Conservation (phyloP, 1,140 invertebrate species). For the Pogonognathellus flavescens region DNA sequence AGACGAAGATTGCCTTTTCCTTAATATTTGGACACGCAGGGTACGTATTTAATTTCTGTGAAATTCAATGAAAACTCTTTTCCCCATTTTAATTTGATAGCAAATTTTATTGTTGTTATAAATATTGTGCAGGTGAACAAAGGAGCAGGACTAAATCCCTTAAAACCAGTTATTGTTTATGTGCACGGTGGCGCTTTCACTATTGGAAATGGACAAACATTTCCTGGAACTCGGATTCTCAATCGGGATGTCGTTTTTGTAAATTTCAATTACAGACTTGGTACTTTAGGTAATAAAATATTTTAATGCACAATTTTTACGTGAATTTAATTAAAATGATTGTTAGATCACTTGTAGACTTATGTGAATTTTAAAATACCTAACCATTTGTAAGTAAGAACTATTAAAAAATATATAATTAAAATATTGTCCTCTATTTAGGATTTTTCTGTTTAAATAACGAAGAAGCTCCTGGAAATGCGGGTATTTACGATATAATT, state of each 20-base stretch:
- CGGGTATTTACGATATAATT: constrained; percentile 54
- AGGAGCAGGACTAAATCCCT: background rate
- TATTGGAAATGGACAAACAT: background rate
- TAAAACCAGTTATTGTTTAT: background rate
- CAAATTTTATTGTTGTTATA: background rate
- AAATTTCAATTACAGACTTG: constrained; percentile 32
- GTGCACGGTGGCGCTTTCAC: constrained; percentile 17
- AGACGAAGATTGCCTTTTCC: constrained; percentile 2
- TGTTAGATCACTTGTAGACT: background rate
- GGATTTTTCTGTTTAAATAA: constrained; percentile 50
- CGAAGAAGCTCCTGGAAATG: constrained; percentile 54
- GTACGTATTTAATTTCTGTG: background rate
- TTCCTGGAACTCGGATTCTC: constrained; percentile 10
- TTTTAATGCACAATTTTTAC: background rate
- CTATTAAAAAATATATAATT: too few species aligned
- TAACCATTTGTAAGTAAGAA: too few species aligned
- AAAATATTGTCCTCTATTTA: background rate
- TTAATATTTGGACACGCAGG: constrained; percentile 36
- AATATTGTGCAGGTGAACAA: background rate
- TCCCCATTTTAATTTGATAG: background rate
- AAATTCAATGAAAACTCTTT: too few species aligned
- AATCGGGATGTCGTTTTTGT: constrained; percentile 40
- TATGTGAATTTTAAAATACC: too few species aligned
- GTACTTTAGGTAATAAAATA: background rate
- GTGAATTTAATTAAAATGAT: background rate